These are phyloP conservation scores for Patiria pectinifera DNA, from an alignment of 53 echinoderm and acorn worm species.

Conservation along the genomic window DNA sequence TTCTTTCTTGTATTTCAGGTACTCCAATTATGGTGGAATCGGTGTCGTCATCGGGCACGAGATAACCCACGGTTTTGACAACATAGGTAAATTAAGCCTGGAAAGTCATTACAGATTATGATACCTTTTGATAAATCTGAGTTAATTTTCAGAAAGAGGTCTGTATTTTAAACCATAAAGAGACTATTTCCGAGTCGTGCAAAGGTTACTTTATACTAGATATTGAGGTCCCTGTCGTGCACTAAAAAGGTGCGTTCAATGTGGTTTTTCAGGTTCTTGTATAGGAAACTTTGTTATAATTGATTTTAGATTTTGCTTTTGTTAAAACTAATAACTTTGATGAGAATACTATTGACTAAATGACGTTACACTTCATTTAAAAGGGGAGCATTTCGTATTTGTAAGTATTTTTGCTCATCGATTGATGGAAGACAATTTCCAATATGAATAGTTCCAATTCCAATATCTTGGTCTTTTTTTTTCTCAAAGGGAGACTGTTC, in stretches of 20 bases:
- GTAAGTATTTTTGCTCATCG: background rate
- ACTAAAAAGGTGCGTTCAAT: no score
- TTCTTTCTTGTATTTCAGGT: background rate
- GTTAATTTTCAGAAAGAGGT: background rate
- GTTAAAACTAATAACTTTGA: no score
- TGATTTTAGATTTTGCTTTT: no score
- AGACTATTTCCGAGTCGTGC: background rate
- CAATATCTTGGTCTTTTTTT: no score
- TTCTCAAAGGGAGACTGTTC: constrained; percentile 76
- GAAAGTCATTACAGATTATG: background rate
- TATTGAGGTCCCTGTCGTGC: no score
- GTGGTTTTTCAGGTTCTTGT: background rate
- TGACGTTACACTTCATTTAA: no score
- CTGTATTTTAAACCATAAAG: background rate
- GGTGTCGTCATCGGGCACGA: constrained; percentile 96
- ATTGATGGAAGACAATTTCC: background rate
- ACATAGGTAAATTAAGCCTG: constrained; percentile 70
- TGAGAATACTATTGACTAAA: no score
- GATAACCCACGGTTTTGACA: constrained; percentile 94
- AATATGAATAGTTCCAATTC: background rate
- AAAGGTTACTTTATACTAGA: no score
- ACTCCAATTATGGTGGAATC: constrained; percentile 87
- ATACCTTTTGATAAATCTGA: background rate
- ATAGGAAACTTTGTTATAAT: no score
- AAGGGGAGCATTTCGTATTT: no score